Conservation (phyloP, 92 coral and sea anemone genomes). For the Pocillopora grandis region DNA sequence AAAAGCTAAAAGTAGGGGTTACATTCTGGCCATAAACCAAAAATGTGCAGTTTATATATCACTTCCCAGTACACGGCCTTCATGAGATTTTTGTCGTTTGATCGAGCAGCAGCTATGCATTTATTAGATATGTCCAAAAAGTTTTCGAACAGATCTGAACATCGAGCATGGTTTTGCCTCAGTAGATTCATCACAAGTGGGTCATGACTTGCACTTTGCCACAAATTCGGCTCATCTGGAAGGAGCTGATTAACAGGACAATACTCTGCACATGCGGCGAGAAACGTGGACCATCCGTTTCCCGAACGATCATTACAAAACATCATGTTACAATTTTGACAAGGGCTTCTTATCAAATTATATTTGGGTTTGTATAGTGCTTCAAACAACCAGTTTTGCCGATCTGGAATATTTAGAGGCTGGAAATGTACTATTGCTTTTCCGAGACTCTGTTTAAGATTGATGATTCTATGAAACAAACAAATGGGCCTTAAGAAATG, state of each 20-base stretch:
- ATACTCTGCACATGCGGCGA: slow-evolving; percentile 32
- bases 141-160: not conserved
- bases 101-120: not conserved
- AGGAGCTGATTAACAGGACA: slow-evolving; percentile 5
- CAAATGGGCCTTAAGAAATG: too few species aligned
- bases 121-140: not conserved
- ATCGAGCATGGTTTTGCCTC: not conserved
- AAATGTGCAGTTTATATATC: too few species aligned
- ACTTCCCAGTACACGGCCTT: too few species aligned
- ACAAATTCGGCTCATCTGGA: not conserved
- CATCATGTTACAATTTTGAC: not conserved
- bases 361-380: not conserved
- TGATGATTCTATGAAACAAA: not conserved
- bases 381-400: not conserved
- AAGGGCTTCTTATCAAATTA: not conserved
- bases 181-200: not conserved
- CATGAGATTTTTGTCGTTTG: not conserved
- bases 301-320: not conserved
- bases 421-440: not conserved
- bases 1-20: too few species aligned
- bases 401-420: not conserved
- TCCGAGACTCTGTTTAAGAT: not conserved
- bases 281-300: not conserved
- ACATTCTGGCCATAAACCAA: too few species aligned
- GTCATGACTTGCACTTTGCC: not conserved